phyloP scores from a whole-genome alignment of 2,113 vertebrate genomes.

The Thamnaconus septentrionalis region DNA sequence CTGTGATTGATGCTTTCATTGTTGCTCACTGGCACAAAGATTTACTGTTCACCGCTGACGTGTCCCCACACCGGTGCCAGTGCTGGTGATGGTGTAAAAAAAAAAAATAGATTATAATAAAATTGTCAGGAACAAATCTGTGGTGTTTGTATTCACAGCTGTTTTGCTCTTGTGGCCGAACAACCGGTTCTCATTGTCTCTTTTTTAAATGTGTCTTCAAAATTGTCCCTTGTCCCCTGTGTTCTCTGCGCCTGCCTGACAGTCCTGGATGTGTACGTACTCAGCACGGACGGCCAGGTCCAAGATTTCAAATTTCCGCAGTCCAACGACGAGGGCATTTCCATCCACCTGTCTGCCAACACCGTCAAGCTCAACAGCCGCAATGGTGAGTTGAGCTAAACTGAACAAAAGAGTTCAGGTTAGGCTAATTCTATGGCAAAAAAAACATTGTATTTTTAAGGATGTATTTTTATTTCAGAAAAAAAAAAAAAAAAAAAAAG shows the following conservation, averaged over 20 bases:
- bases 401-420: background rate
- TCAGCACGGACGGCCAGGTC: conserved; percentile 96
- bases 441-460: background rate
- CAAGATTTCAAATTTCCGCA: conserved; percentile 98
- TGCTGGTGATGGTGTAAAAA: conserved; percentile 13
- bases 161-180: conserved; percentile 1
- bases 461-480: conserved; percentile 1
- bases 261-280: conserved; percentile 96
- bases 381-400: conserved; percentile 83
- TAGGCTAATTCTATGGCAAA: conserved; percentile 1
- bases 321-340: conserved; percentile 88
- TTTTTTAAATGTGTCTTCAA: conserved; percentile 10
- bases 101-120: no score
- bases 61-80: conserved; percentile 13
- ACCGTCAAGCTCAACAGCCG: conserved; percentile 98
- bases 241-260: conserved; percentile 11
- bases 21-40: conserved; percentile 31
- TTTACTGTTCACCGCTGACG: conserved; percentile 11
- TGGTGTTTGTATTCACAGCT: conserved; percentile 1
- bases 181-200: conserved; percentile 9
- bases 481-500: no score
- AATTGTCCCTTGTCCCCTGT: background rate
- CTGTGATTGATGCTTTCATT: conserved; percentile 41
- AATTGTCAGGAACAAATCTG: conserved; percentile 31
- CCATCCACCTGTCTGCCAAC: conserved; percentile 94